Evolutionary conservation across 2,888 invertebrate species (phyloP).

Genomic region (Trachelus stipa): DNA sequence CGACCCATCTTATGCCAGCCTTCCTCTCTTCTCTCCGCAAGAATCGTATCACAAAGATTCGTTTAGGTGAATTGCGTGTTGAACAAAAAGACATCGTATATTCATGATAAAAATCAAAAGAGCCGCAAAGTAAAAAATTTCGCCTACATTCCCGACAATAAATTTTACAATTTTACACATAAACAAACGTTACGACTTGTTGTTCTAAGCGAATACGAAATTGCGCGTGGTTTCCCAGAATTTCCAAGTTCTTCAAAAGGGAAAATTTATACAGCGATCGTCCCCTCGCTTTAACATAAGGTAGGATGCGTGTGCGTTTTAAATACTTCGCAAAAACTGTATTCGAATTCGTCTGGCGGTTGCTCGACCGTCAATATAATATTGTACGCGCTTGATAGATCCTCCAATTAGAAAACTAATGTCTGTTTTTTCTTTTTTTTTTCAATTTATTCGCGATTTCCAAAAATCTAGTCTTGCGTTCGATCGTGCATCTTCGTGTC

Average conservation of each 20-base stretch:
- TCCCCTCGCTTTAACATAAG: slow-evolving; percentile 13
- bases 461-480: background rate
- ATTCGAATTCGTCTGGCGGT: background rate
- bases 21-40: background rate
- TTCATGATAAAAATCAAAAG: background rate
- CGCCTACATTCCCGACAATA: slow-evolving; percentile 46
- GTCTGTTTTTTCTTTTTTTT: background rate
- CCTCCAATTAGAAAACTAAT: background rate
- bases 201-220: slow-evolving; percentile 6
- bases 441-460: background rate
- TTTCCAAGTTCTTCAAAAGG: slow-evolving; percentile 1
- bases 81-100: background rate
- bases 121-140: slow-evolving; percentile 32
- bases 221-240: background rate
- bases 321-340: background rate
- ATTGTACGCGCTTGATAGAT: background rate
- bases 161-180: slow-evolving; percentile 62
- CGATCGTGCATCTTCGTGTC: background rate
- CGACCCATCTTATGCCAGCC: background rate
- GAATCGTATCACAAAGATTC: background rate
- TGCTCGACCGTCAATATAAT: background rate
- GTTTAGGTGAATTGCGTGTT: background rate
- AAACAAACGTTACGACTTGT: slow-evolving; percentile 32
- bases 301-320: background rate
- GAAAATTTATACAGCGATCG: slow-evolving; percentile 17